Conservation (phyloP, 2,797 vertebrate genomes). For the Ctenopoma multispine region DNA sequence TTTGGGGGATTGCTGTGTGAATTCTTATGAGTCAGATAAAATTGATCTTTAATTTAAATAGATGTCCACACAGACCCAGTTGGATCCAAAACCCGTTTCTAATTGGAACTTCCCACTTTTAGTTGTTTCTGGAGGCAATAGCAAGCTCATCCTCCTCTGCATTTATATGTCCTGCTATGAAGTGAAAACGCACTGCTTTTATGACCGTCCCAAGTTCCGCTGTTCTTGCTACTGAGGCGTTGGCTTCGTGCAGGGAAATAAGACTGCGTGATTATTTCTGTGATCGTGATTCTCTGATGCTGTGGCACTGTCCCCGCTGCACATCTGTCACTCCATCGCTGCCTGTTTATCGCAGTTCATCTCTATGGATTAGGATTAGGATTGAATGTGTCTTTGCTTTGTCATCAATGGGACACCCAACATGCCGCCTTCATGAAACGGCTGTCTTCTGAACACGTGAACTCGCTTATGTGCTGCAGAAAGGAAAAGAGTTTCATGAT, state of each 20-base stretch:
- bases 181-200: conserved; percentile 1
- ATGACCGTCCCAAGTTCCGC: neutral
- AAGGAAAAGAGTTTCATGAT: conserved; percentile 55
- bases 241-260: conserved; percentile 4
- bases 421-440: conserved; percentile 31
- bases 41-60: conserved; percentile 11
- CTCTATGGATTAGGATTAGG: conserved; percentile 78
- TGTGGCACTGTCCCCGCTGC: conserved; percentile 39
- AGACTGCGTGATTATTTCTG: conserved; percentile 31
- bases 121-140: conserved; percentile 16
- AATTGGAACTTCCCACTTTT: conserved; percentile 4
- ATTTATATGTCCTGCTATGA: conserved; percentile 13
- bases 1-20: conserved; percentile 37
- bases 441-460: conserved; percentile 14
- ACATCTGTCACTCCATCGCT: conserved; percentile 67
- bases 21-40: conserved; percentile 12
- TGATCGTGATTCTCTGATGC: conserved; percentile 44
- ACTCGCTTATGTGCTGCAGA: conserved; percentile 48
- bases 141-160: neutral
- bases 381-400: conserved; percentile 62
- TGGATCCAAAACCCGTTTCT: conserved; percentile 7
- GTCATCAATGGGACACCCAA: conserved; percentile 59
- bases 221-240: neutral
- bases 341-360: conserved; percentile 58
- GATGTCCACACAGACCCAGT: conserved; percentile 1